phyloP scores from a whole-genome alignment of 2,888 invertebrate species.

The Leistus spinibarbis region DNA sequence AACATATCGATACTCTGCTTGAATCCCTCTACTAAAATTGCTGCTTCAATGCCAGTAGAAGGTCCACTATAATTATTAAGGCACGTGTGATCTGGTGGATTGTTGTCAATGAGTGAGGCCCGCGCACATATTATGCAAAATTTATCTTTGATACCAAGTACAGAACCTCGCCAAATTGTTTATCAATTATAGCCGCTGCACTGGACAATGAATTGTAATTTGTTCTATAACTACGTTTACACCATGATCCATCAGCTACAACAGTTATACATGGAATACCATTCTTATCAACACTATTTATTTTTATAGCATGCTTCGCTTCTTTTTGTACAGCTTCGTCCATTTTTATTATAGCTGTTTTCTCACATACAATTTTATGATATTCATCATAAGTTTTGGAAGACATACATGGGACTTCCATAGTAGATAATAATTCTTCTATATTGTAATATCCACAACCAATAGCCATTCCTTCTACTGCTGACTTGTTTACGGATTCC shows the following conservation, averaged over 20 bases:
- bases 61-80: background rate
- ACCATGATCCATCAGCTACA: too few relatives aligned
- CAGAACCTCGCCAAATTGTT: background rate
- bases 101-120: too few relatives aligned
- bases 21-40: background rate
- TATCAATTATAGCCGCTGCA: too few relatives aligned
- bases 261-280: background rate
- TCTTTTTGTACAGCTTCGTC: background rate
- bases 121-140: background rate
- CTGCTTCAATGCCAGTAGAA: background rate
- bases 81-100: background rate
- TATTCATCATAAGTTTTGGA: too few relatives aligned
- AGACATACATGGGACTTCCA: too few relatives aligned
- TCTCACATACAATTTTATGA: too few relatives aligned
- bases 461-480: too few relatives aligned
- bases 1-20: background rate
- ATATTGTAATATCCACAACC: too few relatives aligned
- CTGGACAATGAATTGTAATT: too few relatives aligned
- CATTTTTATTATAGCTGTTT: background rate
- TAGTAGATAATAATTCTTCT: too few relatives aligned
- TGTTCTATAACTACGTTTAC: too few relatives aligned
- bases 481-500: too few relatives aligned
- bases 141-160: constrained; percentile 1
- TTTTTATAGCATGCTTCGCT: background rate
- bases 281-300: background rate